Evolutionary conservation across 2,113 vertebrate species (phyloP).

Genomic region (Xerus inauris): DNA sequence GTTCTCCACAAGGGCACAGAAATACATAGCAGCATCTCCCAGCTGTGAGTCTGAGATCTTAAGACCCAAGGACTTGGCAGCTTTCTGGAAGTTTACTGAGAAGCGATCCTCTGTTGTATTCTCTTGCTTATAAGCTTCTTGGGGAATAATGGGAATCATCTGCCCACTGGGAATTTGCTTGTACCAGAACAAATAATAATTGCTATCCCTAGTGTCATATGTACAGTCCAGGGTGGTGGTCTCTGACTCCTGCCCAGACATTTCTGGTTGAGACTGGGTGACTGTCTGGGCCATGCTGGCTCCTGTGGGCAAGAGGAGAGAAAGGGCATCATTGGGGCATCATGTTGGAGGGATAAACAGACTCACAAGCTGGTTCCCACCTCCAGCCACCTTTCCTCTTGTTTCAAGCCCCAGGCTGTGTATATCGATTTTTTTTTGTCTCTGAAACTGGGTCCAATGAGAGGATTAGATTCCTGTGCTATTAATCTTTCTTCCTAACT

Average conservation of each 20-base stretch:
- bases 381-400: not conserved
- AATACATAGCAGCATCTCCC: slow-evolving; percentile 42
- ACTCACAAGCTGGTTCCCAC: not conserved
- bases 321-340: not conserved
- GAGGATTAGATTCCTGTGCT: not conserved
- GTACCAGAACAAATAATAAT: slow-evolving; percentile 74
- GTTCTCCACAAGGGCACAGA: not conserved
- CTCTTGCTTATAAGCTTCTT: slow-evolving; percentile 9
- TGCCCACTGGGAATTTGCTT: not conserved
- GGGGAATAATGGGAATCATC: slow-evolving; percentile 41
- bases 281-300: slow-evolving; percentile 34
- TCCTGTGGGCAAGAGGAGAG: slow-evolving; percentile 49
- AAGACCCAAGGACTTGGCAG: slow-evolving; percentile 55
- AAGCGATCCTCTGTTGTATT: slow-evolving; percentile 15
- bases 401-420: not conserved
- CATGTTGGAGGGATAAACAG: not conserved
- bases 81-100: slow-evolving; percentile 71
- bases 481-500: not conserved
- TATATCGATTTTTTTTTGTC: not conserved
- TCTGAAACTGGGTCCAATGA: not conserved
- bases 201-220: accelerated
- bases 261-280: slow-evolving; percentile 55
- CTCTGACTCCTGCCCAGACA: slow-evolving; percentile 25
- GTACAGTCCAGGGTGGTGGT: not conserved
- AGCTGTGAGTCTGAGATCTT: slow-evolving; percentile 59